Base-by-base conservation (phyloP, 1,140 invertebrate species). In the Atopsyche davidsoni region DNA sequence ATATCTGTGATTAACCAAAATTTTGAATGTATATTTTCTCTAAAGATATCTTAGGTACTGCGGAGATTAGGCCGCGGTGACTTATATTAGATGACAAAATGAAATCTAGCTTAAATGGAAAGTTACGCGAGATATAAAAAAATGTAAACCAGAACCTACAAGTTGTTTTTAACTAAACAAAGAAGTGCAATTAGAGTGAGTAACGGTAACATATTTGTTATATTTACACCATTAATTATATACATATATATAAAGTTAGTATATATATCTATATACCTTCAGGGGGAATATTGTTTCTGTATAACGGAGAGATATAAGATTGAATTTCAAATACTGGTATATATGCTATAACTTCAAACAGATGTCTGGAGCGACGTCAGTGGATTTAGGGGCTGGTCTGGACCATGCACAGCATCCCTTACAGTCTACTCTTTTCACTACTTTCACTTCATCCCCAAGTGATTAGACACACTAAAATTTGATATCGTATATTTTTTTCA, bases 301-400 rank as follows among this genome's bases (percentile, higher is more conserved):
- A 58, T 58, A 56, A 58, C 64, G 67, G 75, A 77, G 75, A 77
- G 75, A 76, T 73, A 77, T 73, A 77, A 77, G 75, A 77, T 76
- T 77, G 75, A 77, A 67, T 75, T 59, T 64, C 64, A 60, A 65
- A 67, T 63, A 67, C 64, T 69, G 66, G 60, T 63, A 62, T 46
- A 45, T 58, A 55, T 56, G 46, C 46, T 55, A 46, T 51, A 58
- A 49, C 52, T 40, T 51, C 51, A 42, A 47, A 48, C 55, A 58
- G 52, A 34, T 54, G 53, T 46, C 52, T 47, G 55, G 44, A 31
- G 31, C 52, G 24, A 32, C 41, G 41, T 25, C n/a, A 40, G 35
- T 42, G 31, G 6, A 28, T 7, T 7, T 28, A n/a, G 6, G 24
- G n/a, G n/a, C n/a, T n/a, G n/a, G n/a, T n/a, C n/a, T n/a, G n/a